phyloP scores from a whole-genome alignment of 2,888 invertebrate species.

The Pristionchus entomophagus region DNA sequence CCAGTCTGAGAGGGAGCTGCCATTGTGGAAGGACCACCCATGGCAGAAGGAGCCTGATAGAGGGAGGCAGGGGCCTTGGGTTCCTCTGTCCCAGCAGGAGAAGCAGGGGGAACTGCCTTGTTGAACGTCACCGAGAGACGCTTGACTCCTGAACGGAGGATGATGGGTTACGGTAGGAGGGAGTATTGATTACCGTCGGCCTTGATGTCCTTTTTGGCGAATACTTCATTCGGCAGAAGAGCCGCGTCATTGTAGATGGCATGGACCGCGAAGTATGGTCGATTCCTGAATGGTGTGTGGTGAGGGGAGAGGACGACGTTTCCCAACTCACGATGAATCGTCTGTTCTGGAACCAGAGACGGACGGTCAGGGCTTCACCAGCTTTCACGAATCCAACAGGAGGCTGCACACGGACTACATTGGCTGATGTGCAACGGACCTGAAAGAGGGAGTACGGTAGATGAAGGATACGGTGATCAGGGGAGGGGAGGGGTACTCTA shows the following conservation, averaged over 20 bases:
- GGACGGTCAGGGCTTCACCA: neutral
- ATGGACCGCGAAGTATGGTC: constrained; percentile 25
- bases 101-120: constrained; percentile 3
- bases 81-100: neutral
- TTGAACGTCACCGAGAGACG: neutral
- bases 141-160: constrained; percentile 35
- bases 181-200: constrained; percentile 12
- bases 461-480: neutral
- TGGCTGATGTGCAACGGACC: constrained; percentile 28
- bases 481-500: too few relatives aligned
- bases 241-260: constrained; percentile 17
- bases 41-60: too few relatives aligned
- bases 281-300: constrained; percentile 42
- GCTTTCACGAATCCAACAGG: constrained; percentile 1
- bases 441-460: neutral
- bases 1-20: neutral
- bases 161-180: neutral
- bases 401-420: constrained; percentile 22
- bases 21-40: constrained; percentile 36
- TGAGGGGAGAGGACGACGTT: neutral
- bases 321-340: constrained; percentile 14
- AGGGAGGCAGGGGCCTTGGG: neutral
- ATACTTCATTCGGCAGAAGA: neutral
- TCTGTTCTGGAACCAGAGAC: constrained; percentile 38
- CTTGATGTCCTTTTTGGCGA: constrained; percentile 17